Base-by-base conservation (phyloP, 2,113 vertebrate genomes). In the Stegostoma tigrinum region DNA sequence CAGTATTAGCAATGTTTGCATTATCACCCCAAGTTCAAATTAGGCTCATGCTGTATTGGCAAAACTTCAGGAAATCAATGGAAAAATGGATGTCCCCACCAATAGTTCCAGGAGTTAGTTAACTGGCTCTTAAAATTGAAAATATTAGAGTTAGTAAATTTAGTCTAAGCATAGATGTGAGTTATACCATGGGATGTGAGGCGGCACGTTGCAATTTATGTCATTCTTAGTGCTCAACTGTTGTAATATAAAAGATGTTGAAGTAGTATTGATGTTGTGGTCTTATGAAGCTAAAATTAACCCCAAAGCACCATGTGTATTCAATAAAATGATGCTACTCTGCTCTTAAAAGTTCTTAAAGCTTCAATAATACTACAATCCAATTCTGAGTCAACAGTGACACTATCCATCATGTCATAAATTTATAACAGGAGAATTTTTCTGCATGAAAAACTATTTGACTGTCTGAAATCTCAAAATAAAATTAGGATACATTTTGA, bases 401-500 rank as follows among this genome's bases (percentile, higher is more conserved):
- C 24, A 95, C 4, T 72, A 34, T 8, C 23, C 45, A 61, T 61
- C 55, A 10, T 12, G 55, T 61, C 23, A 95, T 72, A 95, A 95
- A 95, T 95, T 95, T 75, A 72, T 17, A 72, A 48, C 67, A 27
- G 5, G 8, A 30, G 94, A 72, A 30, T 34, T 95, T 23, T 95
- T 52, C 42, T 72, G 30, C 24, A 48, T 17, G 42, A 19, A 95
- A 95, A 95, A 30, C 42, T 95, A 95, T 95, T 95, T 95, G 94
- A 95, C 7, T 67, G 14, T 95, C 67, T 52, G 66, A 95, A 95
- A 52, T 30, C 52, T 4, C 68, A 68, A 94, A 94, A 70, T 48
- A 70, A 72, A 72, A 34, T 95, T 45, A 95, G 68, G 66, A 95
- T 95, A 75, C 30, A 72, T 48, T 72, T 95, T 95, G 94, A 95